Evolutionary conservation across 2,797 vertebrate genomes (phyloP).

Genomic region (Eleutherodactylus coqui): DNA sequence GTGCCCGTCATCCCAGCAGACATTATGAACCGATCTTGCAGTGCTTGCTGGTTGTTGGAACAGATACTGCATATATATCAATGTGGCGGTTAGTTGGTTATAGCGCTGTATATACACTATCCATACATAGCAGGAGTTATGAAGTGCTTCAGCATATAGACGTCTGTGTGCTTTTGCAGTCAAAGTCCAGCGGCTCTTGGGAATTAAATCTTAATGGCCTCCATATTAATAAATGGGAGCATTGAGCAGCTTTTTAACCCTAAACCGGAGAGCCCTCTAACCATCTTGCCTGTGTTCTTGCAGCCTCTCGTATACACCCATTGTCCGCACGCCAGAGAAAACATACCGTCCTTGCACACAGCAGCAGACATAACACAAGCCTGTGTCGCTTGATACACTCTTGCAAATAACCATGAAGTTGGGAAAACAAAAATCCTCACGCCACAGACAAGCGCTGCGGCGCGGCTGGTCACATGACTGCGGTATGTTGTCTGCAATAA

Average conservation of each 20-base stretch:
- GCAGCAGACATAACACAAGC: constrained; percentile 15
- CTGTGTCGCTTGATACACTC: background rate
- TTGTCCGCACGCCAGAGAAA: background rate
- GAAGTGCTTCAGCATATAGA: background rate
- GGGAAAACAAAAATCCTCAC: too few relatives aligned
- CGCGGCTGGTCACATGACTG: background rate
- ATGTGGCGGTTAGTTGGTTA: too few relatives aligned
- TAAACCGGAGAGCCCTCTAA: background rate
- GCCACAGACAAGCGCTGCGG: background rate
- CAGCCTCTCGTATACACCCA: background rate
- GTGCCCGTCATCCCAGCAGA: background rate
- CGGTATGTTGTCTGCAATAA: background rate
- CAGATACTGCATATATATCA: too few relatives aligned
- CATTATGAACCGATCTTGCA: background rate
- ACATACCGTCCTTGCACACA: constrained; percentile 11
- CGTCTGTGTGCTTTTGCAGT: background rate
- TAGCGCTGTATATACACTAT: too few relatives aligned
- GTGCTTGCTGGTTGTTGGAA: too few relatives aligned
- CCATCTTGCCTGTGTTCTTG: background rate
- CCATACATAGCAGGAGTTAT: background rate
- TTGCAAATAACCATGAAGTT: background rate
- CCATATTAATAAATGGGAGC: background rate
- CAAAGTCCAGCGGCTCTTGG: too few relatives aligned
- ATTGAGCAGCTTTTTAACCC: background rate
- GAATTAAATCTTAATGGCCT: background rate